Conservation (phyloP, 2,113 vertebrate genomes). For the Melanotaenia duboulayi region DNA sequence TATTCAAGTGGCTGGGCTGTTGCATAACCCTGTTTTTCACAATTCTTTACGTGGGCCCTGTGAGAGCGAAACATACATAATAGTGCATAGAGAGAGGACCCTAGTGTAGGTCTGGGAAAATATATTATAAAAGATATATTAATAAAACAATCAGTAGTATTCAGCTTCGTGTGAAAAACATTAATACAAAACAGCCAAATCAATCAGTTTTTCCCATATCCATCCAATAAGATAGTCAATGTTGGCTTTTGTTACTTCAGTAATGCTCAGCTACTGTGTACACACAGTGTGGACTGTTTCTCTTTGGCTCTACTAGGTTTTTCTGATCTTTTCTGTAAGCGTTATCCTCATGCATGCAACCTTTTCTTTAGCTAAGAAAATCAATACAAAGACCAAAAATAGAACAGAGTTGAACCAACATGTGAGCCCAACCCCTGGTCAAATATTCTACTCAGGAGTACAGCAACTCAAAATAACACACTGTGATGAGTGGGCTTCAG, state of each 20-base stretch:
- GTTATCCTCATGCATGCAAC: slow-evolving; percentile 12
- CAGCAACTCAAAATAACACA: slow-evolving; percentile 15
- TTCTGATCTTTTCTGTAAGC: slow-evolving; percentile 52
- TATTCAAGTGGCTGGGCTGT: slow-evolving; percentile 68
- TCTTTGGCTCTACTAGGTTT: background rate
- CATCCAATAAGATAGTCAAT: slow-evolving; percentile 43
- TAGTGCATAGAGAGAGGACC: slow-evolving; percentile 10
- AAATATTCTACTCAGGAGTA: slow-evolving; percentile 31
- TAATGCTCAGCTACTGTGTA: background rate
- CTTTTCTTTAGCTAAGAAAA: slow-evolving; percentile 43
- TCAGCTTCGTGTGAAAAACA: slow-evolving; percentile 1
- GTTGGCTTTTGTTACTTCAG: slow-evolving; percentile 27
- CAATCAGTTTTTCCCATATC: slow-evolving; percentile 40
- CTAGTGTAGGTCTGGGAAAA: slow-evolving; percentile 9
- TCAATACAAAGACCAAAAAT: slow-evolving; percentile 65
- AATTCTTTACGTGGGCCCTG: slow-evolving; percentile 47
- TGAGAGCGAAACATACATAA: slow-evolving; percentile 49
- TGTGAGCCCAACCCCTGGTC: slow-evolving; percentile 6
- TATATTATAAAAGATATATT: background rate
- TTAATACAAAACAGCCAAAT: slow-evolving; percentile 10
- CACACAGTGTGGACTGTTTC: background rate
- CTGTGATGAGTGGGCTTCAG: background rate
- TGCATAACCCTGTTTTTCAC: slow-evolving; percentile 73
- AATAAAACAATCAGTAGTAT: background rate
- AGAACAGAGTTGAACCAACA: slow-evolving; percentile 38